These are phyloP conservation scores for Aptenodytes forsteri DNA, from an alignment of 2,113 vertebrate species.

Conservation along the genomic window DNA sequence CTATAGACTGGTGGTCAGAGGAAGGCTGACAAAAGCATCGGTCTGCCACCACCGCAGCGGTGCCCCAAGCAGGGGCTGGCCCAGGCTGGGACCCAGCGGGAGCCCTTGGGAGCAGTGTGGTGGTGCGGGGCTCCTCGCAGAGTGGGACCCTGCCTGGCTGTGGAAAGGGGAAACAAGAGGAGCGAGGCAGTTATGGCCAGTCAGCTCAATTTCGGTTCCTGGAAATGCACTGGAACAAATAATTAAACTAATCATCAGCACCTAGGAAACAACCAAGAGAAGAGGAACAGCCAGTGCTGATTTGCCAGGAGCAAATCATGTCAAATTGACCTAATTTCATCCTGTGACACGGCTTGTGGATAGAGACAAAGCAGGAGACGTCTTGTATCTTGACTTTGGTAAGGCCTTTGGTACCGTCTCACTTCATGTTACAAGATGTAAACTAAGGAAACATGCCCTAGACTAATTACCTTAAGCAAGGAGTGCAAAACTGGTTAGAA, in stretches of 20 bases:
- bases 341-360: not conserved
- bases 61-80: not conserved
- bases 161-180: not conserved
- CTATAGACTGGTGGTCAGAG: not conserved
- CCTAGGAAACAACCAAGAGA: constrained; percentile 54
- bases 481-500: not conserved
- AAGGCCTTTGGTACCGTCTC: not conserved
- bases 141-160: not conserved
- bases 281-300: constrained; percentile 26
- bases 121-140: accelerated
- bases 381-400: not conserved
- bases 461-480: not conserved
- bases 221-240: constrained; percentile 61
- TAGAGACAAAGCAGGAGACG: not conserved
- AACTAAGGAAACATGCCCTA: not conserved
- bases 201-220: constrained; percentile 14
- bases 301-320: constrained; percentile 35
- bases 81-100: accelerated
- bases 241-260: constrained; percentile 57
- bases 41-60: not conserved
- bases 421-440: not conserved
- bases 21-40: not conserved
- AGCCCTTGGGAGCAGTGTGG: accelerated
- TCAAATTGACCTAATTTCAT: constrained; percentile 50
- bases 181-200: not conserved